Percentiles rank a stretch among this genome's conserved stretches.
Evolutionary conservation across 2,888 invertebrate species (phyloP).

Genomic region (Philonicus albiceps): DNA sequence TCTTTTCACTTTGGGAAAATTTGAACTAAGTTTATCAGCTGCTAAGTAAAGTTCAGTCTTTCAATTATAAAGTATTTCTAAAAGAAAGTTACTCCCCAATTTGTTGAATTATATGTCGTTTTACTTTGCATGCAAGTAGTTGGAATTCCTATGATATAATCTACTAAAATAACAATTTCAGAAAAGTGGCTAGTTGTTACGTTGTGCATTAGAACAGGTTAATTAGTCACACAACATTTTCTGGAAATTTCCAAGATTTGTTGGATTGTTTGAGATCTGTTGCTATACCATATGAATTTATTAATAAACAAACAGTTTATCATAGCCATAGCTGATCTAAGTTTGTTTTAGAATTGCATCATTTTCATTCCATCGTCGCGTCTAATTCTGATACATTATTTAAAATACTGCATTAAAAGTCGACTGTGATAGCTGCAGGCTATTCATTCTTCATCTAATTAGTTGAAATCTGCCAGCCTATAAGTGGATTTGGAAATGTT

Average conservation of each 20-base stretch:
- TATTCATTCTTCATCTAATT: not conserved
- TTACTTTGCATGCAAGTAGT: not conserved
- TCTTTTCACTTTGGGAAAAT: not conserved
- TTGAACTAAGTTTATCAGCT: not conserved
- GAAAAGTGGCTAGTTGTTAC: not conserved
- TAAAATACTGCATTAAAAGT: not conserved
- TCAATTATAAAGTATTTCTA: not conserved
- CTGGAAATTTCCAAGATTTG: not conserved
- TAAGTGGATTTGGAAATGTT: too few relatives aligned
- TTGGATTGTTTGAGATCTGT: not conserved
- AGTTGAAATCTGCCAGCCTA: not conserved
- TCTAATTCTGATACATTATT: not conserved
- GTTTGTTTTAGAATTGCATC: not conserved
- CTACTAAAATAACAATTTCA: not conserved
- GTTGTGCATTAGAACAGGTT: not conserved
- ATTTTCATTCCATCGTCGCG: not conserved
- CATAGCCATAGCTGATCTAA: conserved; percentile 42
- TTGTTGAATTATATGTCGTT: not conserved
- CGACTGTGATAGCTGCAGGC: not conserved
- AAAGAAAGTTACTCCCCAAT: not conserved
- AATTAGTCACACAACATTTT: not conserved
- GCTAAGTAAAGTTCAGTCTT: too few relatives aligned
- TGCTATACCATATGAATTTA: not conserved
- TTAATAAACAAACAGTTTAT: not conserved
- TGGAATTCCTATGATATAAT: not conserved